Evolutionary conservation across 1,140 invertebrate genomes (phyloP).

Genomic region (Aphis craccivora): DNA sequence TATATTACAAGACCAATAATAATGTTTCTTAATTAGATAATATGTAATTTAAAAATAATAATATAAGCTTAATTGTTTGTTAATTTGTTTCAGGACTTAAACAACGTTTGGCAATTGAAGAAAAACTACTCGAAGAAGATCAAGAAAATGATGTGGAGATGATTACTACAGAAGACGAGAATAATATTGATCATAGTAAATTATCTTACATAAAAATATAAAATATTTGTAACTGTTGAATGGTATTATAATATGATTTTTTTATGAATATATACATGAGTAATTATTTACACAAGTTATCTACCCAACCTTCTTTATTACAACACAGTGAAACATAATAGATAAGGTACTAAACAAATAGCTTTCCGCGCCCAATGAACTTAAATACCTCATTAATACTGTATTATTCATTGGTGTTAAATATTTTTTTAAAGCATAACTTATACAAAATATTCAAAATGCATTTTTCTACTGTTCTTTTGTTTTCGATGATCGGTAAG

Average conservation of each 20-base stretch:
- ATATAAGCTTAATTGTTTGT: not conserved
- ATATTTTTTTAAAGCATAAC: not conserved
- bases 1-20: not conserved
- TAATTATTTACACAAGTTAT: conserved; percentile 55
- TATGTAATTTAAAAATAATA: not conserved
- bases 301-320: conserved; percentile 45
- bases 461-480: conserved; percentile 35
- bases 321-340: not conserved
- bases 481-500: conserved; percentile 42
- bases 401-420: not conserved
- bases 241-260: conserved; percentile 31
- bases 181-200: conserved; percentile 57
- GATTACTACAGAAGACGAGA: conserved; percentile 38
- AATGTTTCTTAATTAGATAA: not conserved
- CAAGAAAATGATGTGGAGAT: conserved; percentile 43
- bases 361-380: not conserved
- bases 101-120: conserved; percentile 51
- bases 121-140: conserved; percentile 54
- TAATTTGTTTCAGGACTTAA: conserved; percentile 35
- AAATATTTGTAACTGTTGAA: not conserved
- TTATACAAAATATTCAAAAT: conserved; percentile 25
- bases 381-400: not conserved
- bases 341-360: conserved; percentile 50
- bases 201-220: conserved; percentile 52
- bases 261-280: conserved; percentile 23